Evolutionary conservation across 2,797 vertebrate genomes (phyloP), one percentile per base, ranked within the genome.

Genomic region (Spinus pinus): DNA sequence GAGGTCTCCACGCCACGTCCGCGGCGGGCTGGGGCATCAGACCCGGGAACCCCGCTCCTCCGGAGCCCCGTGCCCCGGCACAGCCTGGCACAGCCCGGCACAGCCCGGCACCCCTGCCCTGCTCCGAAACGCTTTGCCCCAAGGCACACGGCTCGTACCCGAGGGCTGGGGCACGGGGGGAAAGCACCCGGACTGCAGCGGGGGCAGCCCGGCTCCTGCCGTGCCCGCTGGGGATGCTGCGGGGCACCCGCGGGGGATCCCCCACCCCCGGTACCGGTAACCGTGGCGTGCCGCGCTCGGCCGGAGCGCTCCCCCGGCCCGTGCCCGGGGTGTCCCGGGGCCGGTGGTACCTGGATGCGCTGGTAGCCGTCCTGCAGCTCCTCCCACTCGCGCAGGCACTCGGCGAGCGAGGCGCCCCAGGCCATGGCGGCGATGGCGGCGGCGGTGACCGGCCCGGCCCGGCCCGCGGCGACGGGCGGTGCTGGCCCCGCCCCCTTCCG

Each of bases 351-450:
- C 99, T 99, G 99, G 96, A 98, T 98, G 87, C 97, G 94, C 75
- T 98, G 98, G 95, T 98, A 98, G 82, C 99, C 98, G 71, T 98
- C 98, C 94, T 99, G 98, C 95, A 99, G 97, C 93, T 97, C 96
- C 94, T 98, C 97, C 98, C 99, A 99, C 93, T 99, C 98, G 88
- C 98, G 97, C 94, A 98, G 94, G 88, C 98, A 97, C 27, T 97
- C 96, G 35, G 93, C 82, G 69, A 96, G 84, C 50, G 96, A 96
- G 35, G 88, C 83, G 41, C 56, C 86, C 31, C 81, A 54, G 61
- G 79, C 81, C 95, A 94, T 95, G 62, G 87, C 56, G 30, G 35
- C 65, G 54, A 73, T 78, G 89, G 75, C 81, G 64, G 78, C 61
- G 25, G 19, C 57, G 18, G 22, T 7, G 53, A 23, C 8, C 82